phyloP scores from a whole-genome alignment of 2,888 invertebrate genomes.

The Chrysolina americana region DNA sequence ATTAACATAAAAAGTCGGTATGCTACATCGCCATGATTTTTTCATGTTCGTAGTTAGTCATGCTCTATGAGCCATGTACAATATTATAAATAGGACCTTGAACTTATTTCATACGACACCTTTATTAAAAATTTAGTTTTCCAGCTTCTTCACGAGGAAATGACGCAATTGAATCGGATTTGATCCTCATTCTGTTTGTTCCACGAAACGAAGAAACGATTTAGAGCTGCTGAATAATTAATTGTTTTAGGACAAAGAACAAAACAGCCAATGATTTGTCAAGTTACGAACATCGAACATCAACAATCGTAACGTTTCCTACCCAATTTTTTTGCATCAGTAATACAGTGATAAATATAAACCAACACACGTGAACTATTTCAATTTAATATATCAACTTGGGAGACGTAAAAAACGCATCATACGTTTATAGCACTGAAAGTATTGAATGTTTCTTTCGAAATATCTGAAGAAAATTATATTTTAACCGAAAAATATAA shows the following conservation, averaged over 20 bases:
- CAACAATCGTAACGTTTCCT: too few relatives aligned
- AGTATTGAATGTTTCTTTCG: background rate
- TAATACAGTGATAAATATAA: too few relatives aligned
- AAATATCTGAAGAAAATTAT: background rate
- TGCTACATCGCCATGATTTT: conserved; percentile 49
- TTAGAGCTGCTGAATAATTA: background rate
- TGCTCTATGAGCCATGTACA: conserved; percentile 48
- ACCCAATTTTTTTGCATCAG: too few relatives aligned
- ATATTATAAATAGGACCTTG: conserved; percentile 53
- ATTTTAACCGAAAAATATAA: background rate
- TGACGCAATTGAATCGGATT: background rate
- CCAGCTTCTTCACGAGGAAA: conserved; percentile 16
- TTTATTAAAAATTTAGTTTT: conserved; percentile 25
- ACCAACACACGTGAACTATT: too few relatives aligned
- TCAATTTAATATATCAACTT: too few relatives aligned
- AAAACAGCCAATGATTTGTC: too few relatives aligned
- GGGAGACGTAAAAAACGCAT: too few relatives aligned
- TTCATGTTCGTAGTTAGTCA: conserved; percentile 51
- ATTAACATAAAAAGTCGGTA: conserved; percentile 47
- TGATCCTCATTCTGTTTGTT: background rate
- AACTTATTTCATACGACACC: conserved; percentile 40
- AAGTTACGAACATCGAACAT: too few relatives aligned
- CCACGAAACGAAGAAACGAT: background rate
- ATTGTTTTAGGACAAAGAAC: too few relatives aligned
- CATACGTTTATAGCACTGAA: background rate